These are phyloP conservation scores for Channa striata DNA, from an alignment of 2,797 vertebrate species.

Conservation along the genomic window DNA sequence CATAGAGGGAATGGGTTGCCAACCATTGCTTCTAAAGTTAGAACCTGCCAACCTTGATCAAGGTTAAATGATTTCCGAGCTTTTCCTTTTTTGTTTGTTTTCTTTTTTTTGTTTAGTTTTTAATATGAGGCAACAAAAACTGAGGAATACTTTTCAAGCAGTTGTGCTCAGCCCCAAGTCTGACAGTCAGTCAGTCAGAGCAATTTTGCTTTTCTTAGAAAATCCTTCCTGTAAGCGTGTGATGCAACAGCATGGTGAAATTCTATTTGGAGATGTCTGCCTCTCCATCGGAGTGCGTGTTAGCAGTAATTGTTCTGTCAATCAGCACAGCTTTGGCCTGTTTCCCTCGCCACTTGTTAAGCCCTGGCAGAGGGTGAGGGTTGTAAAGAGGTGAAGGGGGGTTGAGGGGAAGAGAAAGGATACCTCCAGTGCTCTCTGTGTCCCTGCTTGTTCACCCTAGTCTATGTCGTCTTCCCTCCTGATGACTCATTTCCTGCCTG, in stretches of 20 bases:
- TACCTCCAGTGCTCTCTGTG: constrained; percentile 33
- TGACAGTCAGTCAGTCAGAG: constrained; percentile 43
- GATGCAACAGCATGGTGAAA: constrained; percentile 86
- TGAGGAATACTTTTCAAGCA: constrained; percentile 64
- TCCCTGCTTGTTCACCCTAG: constrained; percentile 36
- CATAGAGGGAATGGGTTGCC: constrained; percentile 72
- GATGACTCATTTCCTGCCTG: constrained; percentile 13
- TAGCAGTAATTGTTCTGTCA: constrained; percentile 91
- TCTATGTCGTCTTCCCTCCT: constrained; percentile 26
- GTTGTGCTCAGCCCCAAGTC: constrained; percentile 53
- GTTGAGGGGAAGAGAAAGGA: constrained; percentile 41
- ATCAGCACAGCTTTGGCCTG: constrained; percentile 78
- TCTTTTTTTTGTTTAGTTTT: constrained; percentile 58
- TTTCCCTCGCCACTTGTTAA: constrained; percentile 83
- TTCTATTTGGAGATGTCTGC: constrained; percentile 89
- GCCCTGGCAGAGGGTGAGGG: constrained; percentile 64
- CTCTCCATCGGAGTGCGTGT: constrained; percentile 82
- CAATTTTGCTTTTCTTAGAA: constrained; percentile 78
- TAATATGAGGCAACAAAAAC: constrained; percentile 54
- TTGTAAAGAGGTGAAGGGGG: constrained; percentile 59
- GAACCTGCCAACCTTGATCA: constrained; percentile 82
- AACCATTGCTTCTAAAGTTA: constrained; percentile 81
- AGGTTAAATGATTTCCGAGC: constrained; percentile 77
- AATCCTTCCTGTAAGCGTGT: constrained; percentile 82
- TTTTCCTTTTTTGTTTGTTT: constrained; percentile 40